Percentiles rank a stretch among this genome's conserved stretches.
These are phyloP conservation scores for Apomyelois bistriatella DNA, from an alignment of 2,888 invertebrate genomes.

Conservation along the genomic window DNA sequence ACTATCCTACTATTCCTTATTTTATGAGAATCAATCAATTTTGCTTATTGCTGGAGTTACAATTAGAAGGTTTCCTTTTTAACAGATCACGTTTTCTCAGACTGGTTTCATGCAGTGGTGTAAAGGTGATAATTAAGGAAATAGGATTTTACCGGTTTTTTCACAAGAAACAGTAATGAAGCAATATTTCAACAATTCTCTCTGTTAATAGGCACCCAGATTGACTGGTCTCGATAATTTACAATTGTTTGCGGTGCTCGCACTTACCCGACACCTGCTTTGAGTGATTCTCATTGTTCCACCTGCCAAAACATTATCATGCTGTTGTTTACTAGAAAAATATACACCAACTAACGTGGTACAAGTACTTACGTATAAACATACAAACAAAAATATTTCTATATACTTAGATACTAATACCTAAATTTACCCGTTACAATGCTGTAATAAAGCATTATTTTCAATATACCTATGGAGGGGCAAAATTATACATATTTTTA, in stretches of 20 bases:
- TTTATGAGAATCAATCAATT: too few species aligned
- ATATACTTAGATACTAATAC: too few species aligned
- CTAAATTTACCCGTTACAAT: too few species aligned
- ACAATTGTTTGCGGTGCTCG: conserved; percentile 42
- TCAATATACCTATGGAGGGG: too few species aligned
- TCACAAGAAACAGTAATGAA: conserved; percentile 39
- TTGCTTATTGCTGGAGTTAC: too few species aligned
- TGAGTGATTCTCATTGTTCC: conserved; percentile 43
- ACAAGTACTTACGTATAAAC: too few species aligned
- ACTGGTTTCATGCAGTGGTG: conserved; percentile 40
- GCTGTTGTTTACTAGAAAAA: not conserved
- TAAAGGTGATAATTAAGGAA: conserved; percentile 51
- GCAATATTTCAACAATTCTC: conserved; percentile 38
- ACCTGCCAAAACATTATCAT: conserved; percentile 29
- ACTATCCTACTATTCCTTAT: too few species aligned
- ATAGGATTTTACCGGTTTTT: conserved; percentile 43
- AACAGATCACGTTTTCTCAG: conserved; percentile 40
- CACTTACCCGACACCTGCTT: conserved; percentile 32
- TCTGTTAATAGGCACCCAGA: conserved; percentile 39
- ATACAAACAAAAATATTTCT: too few species aligned
- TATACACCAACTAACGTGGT: not conserved
- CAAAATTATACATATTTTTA: too few species aligned
- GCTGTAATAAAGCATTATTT: too few species aligned
- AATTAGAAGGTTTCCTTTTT: not conserved
- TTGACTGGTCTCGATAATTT: conserved; percentile 46